Evolutionary conservation across 1,140 invertebrate genomes (phyloP), one percentile per base, ranked within the genome.

Genomic region (Meloidogyne floridensis): DNA sequence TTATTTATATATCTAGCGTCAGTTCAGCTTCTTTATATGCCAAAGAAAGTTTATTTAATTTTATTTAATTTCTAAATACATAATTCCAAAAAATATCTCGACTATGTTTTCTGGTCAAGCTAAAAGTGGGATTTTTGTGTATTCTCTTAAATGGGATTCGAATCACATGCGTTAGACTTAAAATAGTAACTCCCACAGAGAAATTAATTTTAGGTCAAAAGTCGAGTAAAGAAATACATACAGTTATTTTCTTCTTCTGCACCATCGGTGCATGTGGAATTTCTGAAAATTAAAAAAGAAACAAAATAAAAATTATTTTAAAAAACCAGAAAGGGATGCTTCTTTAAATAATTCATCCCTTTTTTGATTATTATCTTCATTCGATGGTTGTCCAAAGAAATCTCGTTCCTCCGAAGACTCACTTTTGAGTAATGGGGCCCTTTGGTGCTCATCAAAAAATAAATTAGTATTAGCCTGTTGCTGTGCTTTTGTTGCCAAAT

Each of bases 381-480:
- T 20, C 70, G 20, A 18, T 5, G 54, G 70, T 51, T 69, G 13
- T 15, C 32, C 80, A 72, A 65, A 79, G 10, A 79, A 79, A 65
- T 79, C 77, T 9, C 65, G 72, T 47, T 79, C 77, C 11, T 42
- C 65, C 3, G 77, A 72, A 71, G 51, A 75, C 51, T 86, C 78
- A 53, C 78, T 56, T 11, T 81, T 71, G 10, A 43, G 42, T n/a
- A 74, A 43, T 32, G 87, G 83, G 4, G 80, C 69, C 13, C 53
- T 11, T 15, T 75, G 81, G 65, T 83, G 59, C 53, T 56, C 18
- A 42, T 89, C 88, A 73, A 89, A 81, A n/a, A 90, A 79, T 3
- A 98, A 95, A 93, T 96, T 95, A 59, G 93, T 95, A 74, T 95
- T 95, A 92, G 97, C 93, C 9, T 93, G 92, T 91, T 94, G 94